Percentiles rank a stretch among this genome's conserved stretches.
These are phyloP conservation scores for Carassius auratus DNA, from an alignment of 2,113 vertebrate species.

Conservation along the genomic window DNA sequence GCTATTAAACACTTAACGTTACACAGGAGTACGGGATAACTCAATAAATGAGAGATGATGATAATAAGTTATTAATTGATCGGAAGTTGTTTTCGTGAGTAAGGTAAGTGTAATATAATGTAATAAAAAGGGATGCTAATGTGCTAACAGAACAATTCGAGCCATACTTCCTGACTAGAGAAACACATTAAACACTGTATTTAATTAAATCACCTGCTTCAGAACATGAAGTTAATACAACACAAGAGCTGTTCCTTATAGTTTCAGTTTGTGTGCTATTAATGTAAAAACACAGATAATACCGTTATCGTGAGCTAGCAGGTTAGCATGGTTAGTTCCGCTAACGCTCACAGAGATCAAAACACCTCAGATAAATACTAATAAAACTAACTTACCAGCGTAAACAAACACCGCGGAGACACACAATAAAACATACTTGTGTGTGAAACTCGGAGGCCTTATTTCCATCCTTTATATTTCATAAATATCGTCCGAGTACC, in stretches of 20 bases:
- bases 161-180: neutral
- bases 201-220: neutral
- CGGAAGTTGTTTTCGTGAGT: neutral
- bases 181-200: slow-evolving; percentile 1
- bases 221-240: neutral
- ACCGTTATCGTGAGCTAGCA: neutral
- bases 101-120: neutral
- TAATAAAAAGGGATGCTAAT: slow-evolving; percentile 15
- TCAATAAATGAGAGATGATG: neutral
- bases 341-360: neutral
- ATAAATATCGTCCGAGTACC: slow-evolving; percentile 24
- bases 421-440: slow-evolving; percentile 55
- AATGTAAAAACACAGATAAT: neutral
- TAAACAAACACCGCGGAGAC: slow-evolving; percentile 62
- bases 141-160: slow-evolving; percentile 43
- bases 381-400: slow-evolving; percentile 56
- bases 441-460: slow-evolving; percentile 53
- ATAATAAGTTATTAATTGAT: neutral
- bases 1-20: neutral
- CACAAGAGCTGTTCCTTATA: neutral
- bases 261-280: neutral
- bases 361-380: neutral
- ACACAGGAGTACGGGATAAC: no score
- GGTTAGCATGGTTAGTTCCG: neutral
- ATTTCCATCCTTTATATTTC: slow-evolving; percentile 73